Evolutionary conservation across 2,113 vertebrate species (phyloP).

Genomic region (Noctilio leporinus): DNA sequence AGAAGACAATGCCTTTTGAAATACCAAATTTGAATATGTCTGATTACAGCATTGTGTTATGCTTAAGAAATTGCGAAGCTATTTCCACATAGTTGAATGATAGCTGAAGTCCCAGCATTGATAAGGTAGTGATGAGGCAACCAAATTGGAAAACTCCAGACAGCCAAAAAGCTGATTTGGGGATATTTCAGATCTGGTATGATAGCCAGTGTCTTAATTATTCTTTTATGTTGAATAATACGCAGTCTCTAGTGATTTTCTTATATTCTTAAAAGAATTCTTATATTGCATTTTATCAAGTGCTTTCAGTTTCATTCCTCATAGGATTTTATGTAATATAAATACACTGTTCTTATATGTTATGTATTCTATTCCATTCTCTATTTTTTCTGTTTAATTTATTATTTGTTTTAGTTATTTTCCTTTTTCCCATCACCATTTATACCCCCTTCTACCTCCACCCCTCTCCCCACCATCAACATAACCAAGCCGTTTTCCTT

Average conservation of each 20-base stretch:
- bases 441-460: no score
- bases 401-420: not conserved
- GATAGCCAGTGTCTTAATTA: not conserved
- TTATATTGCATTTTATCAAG: not conserved
- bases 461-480: no score
- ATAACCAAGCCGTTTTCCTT: not conserved
- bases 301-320: not conserved
- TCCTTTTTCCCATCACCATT: no score
- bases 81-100: not conserved
- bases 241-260: not conserved
- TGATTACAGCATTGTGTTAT: slow-evolving; percentile 58
- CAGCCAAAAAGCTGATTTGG: not conserved
- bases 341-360: not conserved
- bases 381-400: not conserved
- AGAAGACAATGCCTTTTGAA: slow-evolving; percentile 63
- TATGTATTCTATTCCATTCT: not conserved
- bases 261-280: no score
- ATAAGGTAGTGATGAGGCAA: not conserved
- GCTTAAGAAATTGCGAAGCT: slow-evolving; percentile 27
- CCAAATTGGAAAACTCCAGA: not conserved
- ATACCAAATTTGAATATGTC: slow-evolving; percentile 51
- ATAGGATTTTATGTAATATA: not conserved
- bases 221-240: not conserved
- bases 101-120: slow-evolving; percentile 5
- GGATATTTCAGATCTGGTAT: not conserved